phyloP scores from a whole-genome alignment of 2,888 invertebrate genomes.

The Cyaniris semiargus region DNA sequence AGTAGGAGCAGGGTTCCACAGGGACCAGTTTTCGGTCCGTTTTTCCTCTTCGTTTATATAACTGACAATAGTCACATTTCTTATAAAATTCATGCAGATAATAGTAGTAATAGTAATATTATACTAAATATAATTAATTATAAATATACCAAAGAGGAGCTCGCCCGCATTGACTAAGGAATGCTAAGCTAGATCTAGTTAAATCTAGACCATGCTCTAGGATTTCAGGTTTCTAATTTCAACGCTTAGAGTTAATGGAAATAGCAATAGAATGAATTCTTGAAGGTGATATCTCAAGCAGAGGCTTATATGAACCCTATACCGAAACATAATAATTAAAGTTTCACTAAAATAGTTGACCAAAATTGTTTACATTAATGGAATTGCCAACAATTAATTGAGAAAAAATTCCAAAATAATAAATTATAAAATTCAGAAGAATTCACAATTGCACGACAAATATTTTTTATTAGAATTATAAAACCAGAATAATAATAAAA shows the following conservation, averaged over 20 bases:
- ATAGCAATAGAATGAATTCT: constrained; percentile 10
- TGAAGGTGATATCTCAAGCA: constrained; percentile 17
- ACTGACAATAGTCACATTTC: background rate
- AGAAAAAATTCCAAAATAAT: background rate
- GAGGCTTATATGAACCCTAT: background rate
- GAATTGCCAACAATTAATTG: background rate
- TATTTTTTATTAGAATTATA: background rate
- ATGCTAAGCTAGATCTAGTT: constrained; percentile 42
- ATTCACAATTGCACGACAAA: background rate
- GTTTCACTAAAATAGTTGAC: background rate
- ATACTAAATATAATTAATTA: constrained; percentile 28
- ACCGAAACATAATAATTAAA: background rate
- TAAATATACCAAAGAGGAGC: constrained; percentile 48
- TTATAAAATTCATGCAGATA: constrained; percentile 30
- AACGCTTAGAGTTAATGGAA: constrained; percentile 30
- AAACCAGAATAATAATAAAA: background rate
- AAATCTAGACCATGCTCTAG: constrained; percentile 60
- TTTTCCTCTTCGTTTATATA: constrained; percentile 4
- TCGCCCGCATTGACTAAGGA: constrained; percentile 61
- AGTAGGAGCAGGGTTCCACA: background rate
- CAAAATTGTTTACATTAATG: background rate
- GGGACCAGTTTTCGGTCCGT: background rate
- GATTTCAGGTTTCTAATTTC: constrained; percentile 42
- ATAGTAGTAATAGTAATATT: background rate
- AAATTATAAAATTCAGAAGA: background rate